A percentile compares a stretch with the other conserved stretches of the same genome.
phyloP scores from a whole-genome alignment of 2,888 invertebrate genomes.

The Pinctada fucata region DNA sequence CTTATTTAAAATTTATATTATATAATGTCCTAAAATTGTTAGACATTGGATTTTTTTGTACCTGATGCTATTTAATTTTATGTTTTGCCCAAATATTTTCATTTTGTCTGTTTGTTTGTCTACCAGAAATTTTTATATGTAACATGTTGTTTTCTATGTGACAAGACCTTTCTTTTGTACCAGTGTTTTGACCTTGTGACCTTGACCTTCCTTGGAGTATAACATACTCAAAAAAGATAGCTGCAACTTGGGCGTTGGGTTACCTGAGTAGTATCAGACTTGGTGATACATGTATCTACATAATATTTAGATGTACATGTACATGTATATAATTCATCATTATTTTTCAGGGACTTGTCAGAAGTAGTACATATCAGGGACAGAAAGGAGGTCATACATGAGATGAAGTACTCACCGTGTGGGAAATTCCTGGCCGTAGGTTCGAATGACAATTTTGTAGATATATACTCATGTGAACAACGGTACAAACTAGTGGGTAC shows the following conservation, averaged over 20 bases:
- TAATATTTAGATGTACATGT: neutral
- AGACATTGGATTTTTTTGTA: no score
- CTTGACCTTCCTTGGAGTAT: no score
- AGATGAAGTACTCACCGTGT: constrained; percentile 78
- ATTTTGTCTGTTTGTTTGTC: no score
- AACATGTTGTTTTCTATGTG: no score
- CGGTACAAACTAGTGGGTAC: constrained; percentile 74
- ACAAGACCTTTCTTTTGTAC: no score
- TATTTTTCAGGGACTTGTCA: constrained; percentile 72
- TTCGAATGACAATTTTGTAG: constrained; percentile 78
- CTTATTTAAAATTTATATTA: neutral
- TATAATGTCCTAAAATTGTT: no score
- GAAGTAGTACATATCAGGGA: constrained; percentile 74
- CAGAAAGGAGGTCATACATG: constrained; percentile 77
- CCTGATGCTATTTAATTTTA: no score
- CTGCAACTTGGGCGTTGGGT: neutral
- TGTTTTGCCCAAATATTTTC: no score
- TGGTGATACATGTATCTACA: neutral
- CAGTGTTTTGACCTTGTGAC: no score
- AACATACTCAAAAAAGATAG: no score
- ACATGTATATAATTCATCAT: neutral
- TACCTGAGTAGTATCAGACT: neutral
- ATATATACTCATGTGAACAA: constrained; percentile 75
- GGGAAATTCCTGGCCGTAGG: constrained; percentile 77
- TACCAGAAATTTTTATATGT: no score